These are phyloP conservation scores for Hirundo rustica DNA, from an alignment of 2,797 vertebrate genomes.

Conservation along the genomic window DNA sequence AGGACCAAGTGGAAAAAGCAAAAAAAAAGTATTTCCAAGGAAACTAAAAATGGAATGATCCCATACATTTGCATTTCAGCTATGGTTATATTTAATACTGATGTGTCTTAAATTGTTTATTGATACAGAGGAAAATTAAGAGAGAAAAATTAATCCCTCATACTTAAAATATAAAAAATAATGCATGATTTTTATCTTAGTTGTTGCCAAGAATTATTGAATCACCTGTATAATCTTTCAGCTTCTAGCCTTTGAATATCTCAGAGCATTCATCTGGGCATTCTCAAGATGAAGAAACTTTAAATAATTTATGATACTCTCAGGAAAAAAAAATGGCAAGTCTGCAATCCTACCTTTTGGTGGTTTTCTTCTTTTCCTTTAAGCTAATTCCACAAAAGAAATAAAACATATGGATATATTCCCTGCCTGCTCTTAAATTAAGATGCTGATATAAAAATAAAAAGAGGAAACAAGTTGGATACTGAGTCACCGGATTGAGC, in stretches of 20 bases:
- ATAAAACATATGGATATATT: neutral
- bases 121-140: neutral
- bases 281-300: slow-evolving; percentile 37
- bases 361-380: neutral
- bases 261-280: neutral
- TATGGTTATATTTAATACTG: neutral
- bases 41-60: neutral
- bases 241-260: neutral
- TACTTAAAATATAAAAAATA: neutral
- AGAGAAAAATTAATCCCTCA: neutral
- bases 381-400: neutral
- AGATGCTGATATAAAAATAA: neutral
- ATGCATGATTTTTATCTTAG: neutral
- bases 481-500: neutral
- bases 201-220: neutral
- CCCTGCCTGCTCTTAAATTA: neutral
- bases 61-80: neutral
- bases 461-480: neutral
- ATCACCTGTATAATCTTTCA: slow-evolving; percentile 13
- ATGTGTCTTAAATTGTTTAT: neutral
- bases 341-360: neutral
- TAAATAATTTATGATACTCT: slow-evolving; percentile 36
- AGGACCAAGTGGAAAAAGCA: neutral
- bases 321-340: neutral
- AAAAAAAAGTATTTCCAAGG: neutral